phyloP scores from a whole-genome alignment of 2,797 vertebrate genomes.

The Pipistrellus pygmaeus region DNA sequence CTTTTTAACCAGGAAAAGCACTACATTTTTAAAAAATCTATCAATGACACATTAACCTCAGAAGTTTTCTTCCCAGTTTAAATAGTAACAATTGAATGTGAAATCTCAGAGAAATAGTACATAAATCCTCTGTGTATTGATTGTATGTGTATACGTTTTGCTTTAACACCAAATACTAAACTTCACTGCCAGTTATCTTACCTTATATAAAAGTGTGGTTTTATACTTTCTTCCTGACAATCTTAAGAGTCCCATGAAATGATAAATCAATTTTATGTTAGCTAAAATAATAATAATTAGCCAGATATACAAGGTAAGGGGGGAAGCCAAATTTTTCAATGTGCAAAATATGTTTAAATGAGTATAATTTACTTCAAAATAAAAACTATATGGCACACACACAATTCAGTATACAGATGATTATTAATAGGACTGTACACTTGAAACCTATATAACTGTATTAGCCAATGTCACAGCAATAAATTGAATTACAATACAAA shows the following conservation, averaged over 20 bases:
- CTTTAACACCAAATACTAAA: constrained; percentile 24
- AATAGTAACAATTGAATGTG: not conserved
- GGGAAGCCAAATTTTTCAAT: not conserved
- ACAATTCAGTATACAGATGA: not conserved
- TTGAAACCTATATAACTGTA: not conserved
- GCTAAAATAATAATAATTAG: constrained; percentile 33
- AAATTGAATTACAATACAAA: not conserved
- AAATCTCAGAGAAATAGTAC: not conserved
- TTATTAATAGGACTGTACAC: not conserved
- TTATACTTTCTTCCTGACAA: not conserved
- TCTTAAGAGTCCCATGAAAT: not conserved
- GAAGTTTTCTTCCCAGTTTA: constrained; percentile 30
- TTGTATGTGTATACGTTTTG: not conserved
- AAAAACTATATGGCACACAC: not conserved
- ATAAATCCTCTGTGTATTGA: not conserved
- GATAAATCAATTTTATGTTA: constrained; percentile 12
- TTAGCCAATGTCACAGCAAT: not conserved
- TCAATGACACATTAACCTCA: not conserved
- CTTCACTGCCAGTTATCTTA: not conserved
- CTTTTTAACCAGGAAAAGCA: not conserved
- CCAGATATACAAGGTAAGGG: not conserved
- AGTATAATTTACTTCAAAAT: constrained; percentile 42
- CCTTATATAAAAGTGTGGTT: not conserved
- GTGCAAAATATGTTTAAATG: constrained; percentile 3
- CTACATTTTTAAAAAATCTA: not conserved